Base-by-base conservation (phyloP, 2,113 vertebrate species). In the Tetraodon nigroviridis region DNA sequence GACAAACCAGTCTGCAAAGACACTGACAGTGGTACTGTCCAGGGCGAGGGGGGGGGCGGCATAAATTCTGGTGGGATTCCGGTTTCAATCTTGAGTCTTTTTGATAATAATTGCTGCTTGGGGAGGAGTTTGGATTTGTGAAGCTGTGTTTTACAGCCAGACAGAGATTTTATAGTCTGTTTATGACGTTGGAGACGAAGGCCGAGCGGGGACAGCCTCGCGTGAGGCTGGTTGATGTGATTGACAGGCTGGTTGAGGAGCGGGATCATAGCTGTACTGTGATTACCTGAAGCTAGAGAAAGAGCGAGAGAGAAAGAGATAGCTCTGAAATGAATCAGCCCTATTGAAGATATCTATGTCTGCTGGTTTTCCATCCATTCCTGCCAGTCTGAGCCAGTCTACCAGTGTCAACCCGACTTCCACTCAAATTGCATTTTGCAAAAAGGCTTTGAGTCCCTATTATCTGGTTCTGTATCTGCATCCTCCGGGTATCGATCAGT, bases 401-500 rank as follows among this genome's bases (percentile, higher is more conserved):
- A 42, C 37, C 21, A 20, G 24, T 17, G 46, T n/a, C 52, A 13
- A 4, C 61, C 55, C 19, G 5, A 4, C 41, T 51, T n/a, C 41
- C 32, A 24, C 22, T 3, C 20, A 32, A 51, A 21, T 12, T n/a
- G 46, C 29, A 50, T 61, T 56, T 64, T 55, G 41, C 64, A 19
- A 22, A 44, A 56, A 22, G 69, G 1, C 15, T 1, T 58, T 17
- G 21, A 69, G 61, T 63, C 58, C 55, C 71, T 82, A 76, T 75
- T 53, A 70, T 72, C 65, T 12, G 54, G 69, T 46, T 57, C 64
- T 59, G 20, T 32, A 32, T 74, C 69, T 76, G 67, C 72, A 66
- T 83, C 62, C 71, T 68, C 69, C 58, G 15, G 0, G 7, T 81
- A 89, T 88, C 66, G 84, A 89, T 89, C 69, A 44, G 58, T 55